Conservation (phyloP, 2,113 vertebrate genomes). For the Ardeotis arabs region DNA sequence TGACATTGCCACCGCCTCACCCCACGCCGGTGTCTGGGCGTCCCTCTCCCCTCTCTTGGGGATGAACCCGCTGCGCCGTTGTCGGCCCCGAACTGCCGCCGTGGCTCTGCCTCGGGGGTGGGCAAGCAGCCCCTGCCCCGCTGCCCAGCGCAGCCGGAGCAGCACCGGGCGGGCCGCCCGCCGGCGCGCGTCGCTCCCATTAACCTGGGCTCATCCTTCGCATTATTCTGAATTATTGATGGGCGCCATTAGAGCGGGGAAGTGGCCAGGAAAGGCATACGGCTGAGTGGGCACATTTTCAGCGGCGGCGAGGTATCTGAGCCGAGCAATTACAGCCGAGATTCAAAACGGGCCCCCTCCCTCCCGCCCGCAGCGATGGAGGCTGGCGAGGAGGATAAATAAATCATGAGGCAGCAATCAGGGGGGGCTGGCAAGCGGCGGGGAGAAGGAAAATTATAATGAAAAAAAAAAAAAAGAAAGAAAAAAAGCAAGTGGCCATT, state of each 20-base stretch:
- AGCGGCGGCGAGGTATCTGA: slow-evolving; percentile 2
- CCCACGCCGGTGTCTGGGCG: rapidly evolving
- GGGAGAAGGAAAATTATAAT: neutral
- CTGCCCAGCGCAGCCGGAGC: neutral
- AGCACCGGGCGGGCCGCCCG: neutral
- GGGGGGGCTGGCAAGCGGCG: neutral
- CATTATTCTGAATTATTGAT: slow-evolving; percentile 70
- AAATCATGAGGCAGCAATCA: neutral
- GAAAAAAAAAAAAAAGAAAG: no score
- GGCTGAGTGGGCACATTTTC: slow-evolving; percentile 55
- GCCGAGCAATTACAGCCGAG: slow-evolving; percentile 27
- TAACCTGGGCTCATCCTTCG: slow-evolving; percentile 38
- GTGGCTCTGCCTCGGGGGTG: neutral
- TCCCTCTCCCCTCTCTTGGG: neutral
- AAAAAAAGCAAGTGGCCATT: neutral
- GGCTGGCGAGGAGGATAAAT: neutral
- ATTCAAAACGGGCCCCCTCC: neutral
- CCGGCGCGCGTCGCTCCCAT: neutral
- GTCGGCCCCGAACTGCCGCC: rapidly evolving
- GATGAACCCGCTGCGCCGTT: neutral
- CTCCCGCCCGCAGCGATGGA: neutral
- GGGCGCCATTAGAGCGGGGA: slow-evolving; percentile 53
- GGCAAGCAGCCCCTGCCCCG: neutral
- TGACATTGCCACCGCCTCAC: neutral
- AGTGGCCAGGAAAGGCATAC: slow-evolving; percentile 44